Evolutionary conservation across 2,888 invertebrate genomes (phyloP).

Genomic region (Eupithecia pulchellata): DNA sequence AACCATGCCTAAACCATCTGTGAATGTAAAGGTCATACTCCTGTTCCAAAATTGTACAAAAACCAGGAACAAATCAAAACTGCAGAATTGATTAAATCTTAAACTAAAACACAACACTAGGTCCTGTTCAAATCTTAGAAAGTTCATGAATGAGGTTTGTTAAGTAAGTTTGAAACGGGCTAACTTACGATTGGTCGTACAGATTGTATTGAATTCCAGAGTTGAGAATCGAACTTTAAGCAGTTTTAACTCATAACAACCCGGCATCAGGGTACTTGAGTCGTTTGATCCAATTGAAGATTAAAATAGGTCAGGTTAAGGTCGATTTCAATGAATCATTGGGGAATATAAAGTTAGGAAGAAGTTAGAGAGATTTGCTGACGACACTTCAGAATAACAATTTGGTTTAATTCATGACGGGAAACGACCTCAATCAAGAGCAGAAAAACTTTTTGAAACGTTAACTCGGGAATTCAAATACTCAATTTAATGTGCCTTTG

Average conservation of each 20-base stretch:
- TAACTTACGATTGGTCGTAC: constrained; percentile 13
- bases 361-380: background rate
- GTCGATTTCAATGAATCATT: constrained; percentile 22
- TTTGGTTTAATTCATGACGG: constrained; percentile 16
- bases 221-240: constrained; percentile 21
- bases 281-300: constrained; percentile 28
- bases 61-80: background rate
- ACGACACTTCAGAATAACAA: constrained; percentile 24
- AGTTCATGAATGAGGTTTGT: background rate
- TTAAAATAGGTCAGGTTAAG: constrained; percentile 30
- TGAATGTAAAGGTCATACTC: background rate
- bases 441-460: constrained; percentile 24
- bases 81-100: constrained; percentile 2
- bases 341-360: constrained; percentile 11
- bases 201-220: constrained; percentile 24
- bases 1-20: background rate
- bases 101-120: background rate
- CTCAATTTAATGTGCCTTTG: constrained; percentile 3
- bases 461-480: constrained; percentile 15
- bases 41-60: background rate
- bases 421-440: constrained; percentile 27
- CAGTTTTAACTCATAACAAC: constrained; percentile 21
- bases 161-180: constrained; percentile 14
- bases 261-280: constrained; percentile 10
- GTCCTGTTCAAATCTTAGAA: background rate